Evolutionary conservation across 2,888 invertebrate species (phyloP).

Genomic region (Sceliomorpha sp.): DNA sequence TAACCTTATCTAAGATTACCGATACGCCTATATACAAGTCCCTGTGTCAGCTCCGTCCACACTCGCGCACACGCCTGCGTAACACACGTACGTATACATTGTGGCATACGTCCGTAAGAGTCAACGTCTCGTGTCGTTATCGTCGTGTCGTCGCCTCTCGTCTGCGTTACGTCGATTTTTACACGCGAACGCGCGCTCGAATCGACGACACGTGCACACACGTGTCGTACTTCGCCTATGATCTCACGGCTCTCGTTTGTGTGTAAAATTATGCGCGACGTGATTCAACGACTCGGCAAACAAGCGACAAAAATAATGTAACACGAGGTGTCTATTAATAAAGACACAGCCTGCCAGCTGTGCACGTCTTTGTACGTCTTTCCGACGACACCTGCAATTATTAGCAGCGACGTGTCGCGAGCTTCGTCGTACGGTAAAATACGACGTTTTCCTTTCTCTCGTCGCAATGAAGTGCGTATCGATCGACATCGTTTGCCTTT

Average conservation of each 20-base stretch:
- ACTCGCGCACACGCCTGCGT: too few species aligned
- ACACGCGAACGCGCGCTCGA: slow-evolving; percentile 4
- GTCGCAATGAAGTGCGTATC: too few species aligned
- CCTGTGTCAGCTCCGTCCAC: too few species aligned
- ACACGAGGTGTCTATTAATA: slow-evolving; percentile 23
- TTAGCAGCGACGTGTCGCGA: too few species aligned
- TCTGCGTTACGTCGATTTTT: slow-evolving; percentile 10
- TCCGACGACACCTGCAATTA: too few species aligned
- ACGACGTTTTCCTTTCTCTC: too few species aligned
- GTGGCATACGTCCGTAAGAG: neutral
- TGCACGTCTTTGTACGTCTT: too few species aligned
- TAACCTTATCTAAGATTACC: neutral
- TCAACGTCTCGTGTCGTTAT: slow-evolving; percentile 12
- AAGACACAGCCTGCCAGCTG: neutral
- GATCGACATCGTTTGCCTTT: too few species aligned
- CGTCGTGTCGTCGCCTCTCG: slow-evolving; percentile 4
- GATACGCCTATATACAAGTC: too few species aligned
- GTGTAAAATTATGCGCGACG: slow-evolving; percentile 38
- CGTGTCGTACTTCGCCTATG: slow-evolving; percentile 42
- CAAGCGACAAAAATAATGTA: slow-evolving; percentile 26
- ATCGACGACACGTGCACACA: slow-evolving; percentile 26
- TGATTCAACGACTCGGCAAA: slow-evolving; percentile 45
- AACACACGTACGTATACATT: too few species aligned
- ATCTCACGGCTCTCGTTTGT: slow-evolving; percentile 42
- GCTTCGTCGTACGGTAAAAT: too few species aligned